Conservation (phyloP, 2,888 invertebrate genomes). For the Bombylius major region DNA sequence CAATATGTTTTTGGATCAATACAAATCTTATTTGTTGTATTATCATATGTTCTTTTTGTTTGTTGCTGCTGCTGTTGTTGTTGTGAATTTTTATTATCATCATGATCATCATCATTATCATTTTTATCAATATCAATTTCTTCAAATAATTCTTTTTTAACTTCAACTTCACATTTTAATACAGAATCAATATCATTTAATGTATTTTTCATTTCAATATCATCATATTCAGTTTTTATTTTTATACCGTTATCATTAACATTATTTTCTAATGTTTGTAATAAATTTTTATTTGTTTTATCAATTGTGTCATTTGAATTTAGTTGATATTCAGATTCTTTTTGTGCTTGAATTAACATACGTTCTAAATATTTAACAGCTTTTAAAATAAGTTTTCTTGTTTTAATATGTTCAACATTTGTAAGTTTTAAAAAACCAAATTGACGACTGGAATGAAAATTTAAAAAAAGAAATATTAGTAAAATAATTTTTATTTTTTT, state of each 20-base stretch:
- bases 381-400: conserved; percentile 67
- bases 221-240: conserved; percentile 14
- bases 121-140: conserved; percentile 14
- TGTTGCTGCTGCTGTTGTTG: conserved; percentile 5
- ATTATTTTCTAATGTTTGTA: conserved; percentile 9
- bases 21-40: conserved; percentile 42
- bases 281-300: conserved; percentile 2
- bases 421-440: conserved; percentile 81
- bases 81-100: conserved; percentile 7
- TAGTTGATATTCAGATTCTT: conserved; percentile 37
- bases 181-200: conserved; percentile 7
- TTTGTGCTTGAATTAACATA: conserved; percentile 68
- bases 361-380: conserved; percentile 76
- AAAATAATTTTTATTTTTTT: neutral
- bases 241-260: conserved; percentile 13
- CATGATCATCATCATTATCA: neutral
- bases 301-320: neutral
- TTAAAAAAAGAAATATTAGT: neutral
- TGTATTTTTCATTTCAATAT: conserved; percentile 9
- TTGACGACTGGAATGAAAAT: conserved; percentile 55
- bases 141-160: conserved; percentile 13
- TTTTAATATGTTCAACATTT: conserved; percentile 65
- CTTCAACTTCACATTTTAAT: conserved; percentile 19
- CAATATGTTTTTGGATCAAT: conserved; percentile 86
- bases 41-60: conserved; percentile 2